Evolutionary conservation across 2,888 invertebrate genomes (phyloP).

Genomic region (Nomada lathburiana): DNA sequence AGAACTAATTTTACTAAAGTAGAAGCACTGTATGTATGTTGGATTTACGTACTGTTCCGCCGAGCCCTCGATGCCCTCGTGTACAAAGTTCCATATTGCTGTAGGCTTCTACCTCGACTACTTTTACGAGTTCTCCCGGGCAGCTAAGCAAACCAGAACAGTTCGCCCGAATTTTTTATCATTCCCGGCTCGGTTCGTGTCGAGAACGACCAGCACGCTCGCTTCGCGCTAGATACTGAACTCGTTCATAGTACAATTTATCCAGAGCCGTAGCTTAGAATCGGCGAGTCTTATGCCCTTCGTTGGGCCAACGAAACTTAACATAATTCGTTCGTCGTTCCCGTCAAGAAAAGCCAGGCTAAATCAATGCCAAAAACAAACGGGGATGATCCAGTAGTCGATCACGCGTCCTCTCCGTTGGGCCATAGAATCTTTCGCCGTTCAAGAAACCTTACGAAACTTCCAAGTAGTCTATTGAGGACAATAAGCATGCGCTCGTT

Average conservation of each 20-base stretch:
- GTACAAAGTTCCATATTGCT: constrained; percentile 78
- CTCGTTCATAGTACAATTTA: constrained; percentile 18
- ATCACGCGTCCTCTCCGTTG: constrained; percentile 19
- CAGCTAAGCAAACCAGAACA: constrained; percentile 3
- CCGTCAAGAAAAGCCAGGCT: constrained; percentile 22
- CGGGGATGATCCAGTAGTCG: not conserved
- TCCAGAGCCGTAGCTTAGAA: constrained; percentile 7
- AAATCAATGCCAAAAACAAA: constrained; percentile 60
- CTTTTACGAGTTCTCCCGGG: constrained; percentile 46
- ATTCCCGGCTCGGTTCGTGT: constrained; percentile 35
- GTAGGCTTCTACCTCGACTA: constrained; percentile 69
- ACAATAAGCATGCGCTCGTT: constrained; percentile 77
- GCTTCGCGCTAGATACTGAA: constrained; percentile 12
- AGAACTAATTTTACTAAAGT: constrained; percentile 70
- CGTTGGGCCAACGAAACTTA: constrained; percentile 25
- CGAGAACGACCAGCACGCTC: not conserved
- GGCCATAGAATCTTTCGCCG: constrained; percentile 30
- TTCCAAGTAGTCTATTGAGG: constrained; percentile 70
- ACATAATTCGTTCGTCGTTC: not conserved
- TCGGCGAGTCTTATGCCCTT: not conserved
- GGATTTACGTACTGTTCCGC: constrained; percentile 78
- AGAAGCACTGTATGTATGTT: constrained; percentile 81
- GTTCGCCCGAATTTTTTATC: constrained; percentile 30
- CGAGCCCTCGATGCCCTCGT: constrained; percentile 77
- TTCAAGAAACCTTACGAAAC: constrained; percentile 41